A percentile compares a stretch with the other conserved stretches of the same genome.
phyloP scores from a whole-genome alignment of 2,113 vertebrate genomes.

The Cyanoramphus novaezelandiae region DNA sequence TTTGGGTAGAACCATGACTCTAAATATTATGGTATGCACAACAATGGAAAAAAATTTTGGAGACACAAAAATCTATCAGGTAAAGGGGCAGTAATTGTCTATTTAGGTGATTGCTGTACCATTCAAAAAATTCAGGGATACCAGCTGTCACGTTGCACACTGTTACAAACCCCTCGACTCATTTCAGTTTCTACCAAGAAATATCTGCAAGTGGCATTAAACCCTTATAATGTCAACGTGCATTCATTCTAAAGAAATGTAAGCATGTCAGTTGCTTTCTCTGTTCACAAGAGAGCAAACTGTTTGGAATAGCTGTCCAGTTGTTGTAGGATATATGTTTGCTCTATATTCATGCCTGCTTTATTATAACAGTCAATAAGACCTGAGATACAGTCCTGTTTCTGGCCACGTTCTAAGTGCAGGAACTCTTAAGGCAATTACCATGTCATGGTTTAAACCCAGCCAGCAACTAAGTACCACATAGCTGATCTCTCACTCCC shows the following conservation, averaged over 20 bases:
- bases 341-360: accelerated
- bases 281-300: neutral
- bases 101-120: neutral
- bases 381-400: neutral
- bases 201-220: neutral
- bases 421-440: neutral
- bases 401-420: neutral
- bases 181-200: neutral
- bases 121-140: neutral
- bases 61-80: neutral
- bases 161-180: neutral
- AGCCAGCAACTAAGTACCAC: neutral
- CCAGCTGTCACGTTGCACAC: neutral
- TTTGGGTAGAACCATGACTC: neutral
- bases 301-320: neutral
- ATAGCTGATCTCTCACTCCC: neutral
- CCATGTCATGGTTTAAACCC: neutral
- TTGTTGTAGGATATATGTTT: neutral
- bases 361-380: neutral
- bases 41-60: neutral
- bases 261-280: neutral
- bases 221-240: neutral
- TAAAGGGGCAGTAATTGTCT: neutral
- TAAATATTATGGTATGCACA: neutral
- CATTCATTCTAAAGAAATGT: neutral